Conservation (phyloP, 1,140 invertebrate species). For the Orchestia grillus region DNA sequence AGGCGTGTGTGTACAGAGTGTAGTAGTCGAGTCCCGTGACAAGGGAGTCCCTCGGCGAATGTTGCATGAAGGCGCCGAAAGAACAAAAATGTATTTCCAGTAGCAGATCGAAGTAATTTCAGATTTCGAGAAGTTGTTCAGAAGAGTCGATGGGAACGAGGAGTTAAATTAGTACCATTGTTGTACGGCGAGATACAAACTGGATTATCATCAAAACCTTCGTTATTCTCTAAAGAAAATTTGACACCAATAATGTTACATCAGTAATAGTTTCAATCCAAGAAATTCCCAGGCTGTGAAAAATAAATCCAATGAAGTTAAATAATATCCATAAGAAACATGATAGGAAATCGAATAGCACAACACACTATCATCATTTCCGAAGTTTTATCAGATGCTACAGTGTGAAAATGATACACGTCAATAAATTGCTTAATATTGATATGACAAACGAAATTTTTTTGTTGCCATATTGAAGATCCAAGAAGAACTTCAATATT, state of each 20-base stretch:
- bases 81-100: neutral
- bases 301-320: neutral
- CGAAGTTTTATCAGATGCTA: neutral
- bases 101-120: neutral
- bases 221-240: neutral
- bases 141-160: neutral
- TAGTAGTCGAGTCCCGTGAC: neutral
- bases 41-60: neutral
- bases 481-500: neutral
- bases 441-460: neutral
- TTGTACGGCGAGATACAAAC: neutral
- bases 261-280: neutral
- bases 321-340: neutral
- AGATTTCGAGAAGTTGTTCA: neutral
- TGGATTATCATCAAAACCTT: neutral
- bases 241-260: neutral
- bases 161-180: neutral
- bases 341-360: neutral
- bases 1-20: slow-evolving; percentile 18
- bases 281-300: neutral
- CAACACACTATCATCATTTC: neutral
- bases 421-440: neutral
- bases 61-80: neutral
- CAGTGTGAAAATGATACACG: neutral
- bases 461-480: neutral